Conservation (phyloP, 1,140 invertebrate species). For the Dolichoris vasculosae region DNA sequence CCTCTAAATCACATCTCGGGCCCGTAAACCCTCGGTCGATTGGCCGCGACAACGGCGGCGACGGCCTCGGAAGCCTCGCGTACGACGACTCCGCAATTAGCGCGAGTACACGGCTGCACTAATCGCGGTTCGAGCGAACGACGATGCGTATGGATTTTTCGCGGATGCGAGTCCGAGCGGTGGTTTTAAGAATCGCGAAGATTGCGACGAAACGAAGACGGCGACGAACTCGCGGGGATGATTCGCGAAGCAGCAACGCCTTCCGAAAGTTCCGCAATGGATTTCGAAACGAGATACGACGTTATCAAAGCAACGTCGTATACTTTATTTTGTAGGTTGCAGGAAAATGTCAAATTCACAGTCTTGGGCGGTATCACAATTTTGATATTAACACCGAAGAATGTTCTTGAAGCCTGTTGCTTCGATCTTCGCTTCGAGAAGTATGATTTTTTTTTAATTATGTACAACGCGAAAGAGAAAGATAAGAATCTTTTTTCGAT, state of each 20-base stretch:
- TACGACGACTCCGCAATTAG: neutral
- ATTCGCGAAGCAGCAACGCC: no score
- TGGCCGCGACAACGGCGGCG: neutral
- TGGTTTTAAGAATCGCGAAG: neutral
- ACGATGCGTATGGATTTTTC: neutral
- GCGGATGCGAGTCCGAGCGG: neutral
- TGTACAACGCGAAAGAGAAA: neutral
- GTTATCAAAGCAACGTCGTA: neutral
- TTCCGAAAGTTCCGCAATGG: no score
- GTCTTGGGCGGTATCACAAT: constrained; percentile 7
- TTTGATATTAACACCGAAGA: constrained; percentile 29
- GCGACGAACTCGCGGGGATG: neutral
- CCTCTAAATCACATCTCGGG: constrained; percentile 27
- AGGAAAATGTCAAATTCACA: neutral
- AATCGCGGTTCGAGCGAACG: neutral
- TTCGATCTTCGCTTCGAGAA: neutral
- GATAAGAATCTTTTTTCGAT: neutral
- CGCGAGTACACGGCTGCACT: neutral
- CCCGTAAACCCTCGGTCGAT: neutral
- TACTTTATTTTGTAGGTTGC: neutral
- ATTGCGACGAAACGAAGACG: neutral
- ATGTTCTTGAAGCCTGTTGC: neutral
- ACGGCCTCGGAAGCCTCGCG: neutral
- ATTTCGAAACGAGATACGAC: neutral
- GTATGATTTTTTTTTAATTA: neutral